Percentiles rank a stretch among this genome's conserved stretches.
Evolutionary conservation across 92 coral and sea anemone genomes (phyloP).

Genomic region (Zoanthus solanderi): DNA sequence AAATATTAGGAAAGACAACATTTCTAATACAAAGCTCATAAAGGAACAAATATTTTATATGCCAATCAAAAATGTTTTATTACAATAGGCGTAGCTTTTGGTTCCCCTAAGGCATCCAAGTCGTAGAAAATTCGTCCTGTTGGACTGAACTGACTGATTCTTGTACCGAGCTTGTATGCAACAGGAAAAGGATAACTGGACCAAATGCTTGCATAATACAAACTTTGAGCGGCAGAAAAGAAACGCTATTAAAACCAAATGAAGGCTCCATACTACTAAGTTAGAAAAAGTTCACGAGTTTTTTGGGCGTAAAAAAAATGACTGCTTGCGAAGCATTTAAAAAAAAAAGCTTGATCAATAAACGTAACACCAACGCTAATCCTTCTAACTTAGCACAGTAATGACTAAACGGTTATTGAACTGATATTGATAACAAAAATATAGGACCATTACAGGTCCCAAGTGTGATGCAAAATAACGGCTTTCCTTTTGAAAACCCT

Average conservation of each 20-base stretch:
- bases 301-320: not conserved
- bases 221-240: not conserved
- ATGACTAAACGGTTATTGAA: not conserved
- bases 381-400: conserved; percentile 18
- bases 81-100: conserved; percentile 1
- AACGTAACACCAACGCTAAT: not conserved
- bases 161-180: not conserved
- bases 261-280: not conserved
- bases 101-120: conserved; percentile 25
- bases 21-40: not conserved
- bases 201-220: not conserved
- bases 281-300: not conserved
- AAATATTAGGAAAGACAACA: not conserved
- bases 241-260: not conserved
- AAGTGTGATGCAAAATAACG: not conserved
- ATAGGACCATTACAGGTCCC: not conserved
- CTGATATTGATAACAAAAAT: conserved; percentile 15
- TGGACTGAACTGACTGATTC: not conserved
- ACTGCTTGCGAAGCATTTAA: conserved; percentile 4
- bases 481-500: not conserved
- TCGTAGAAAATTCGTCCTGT: not conserved
- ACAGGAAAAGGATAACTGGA: not conserved
- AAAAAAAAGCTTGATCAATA: not conserved
- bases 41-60: not conserved
- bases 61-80: conserved; percentile 9